Conservation (phyloP, 2,797 vertebrate genomes). For the Poeciliopsis gracilis region DNA sequence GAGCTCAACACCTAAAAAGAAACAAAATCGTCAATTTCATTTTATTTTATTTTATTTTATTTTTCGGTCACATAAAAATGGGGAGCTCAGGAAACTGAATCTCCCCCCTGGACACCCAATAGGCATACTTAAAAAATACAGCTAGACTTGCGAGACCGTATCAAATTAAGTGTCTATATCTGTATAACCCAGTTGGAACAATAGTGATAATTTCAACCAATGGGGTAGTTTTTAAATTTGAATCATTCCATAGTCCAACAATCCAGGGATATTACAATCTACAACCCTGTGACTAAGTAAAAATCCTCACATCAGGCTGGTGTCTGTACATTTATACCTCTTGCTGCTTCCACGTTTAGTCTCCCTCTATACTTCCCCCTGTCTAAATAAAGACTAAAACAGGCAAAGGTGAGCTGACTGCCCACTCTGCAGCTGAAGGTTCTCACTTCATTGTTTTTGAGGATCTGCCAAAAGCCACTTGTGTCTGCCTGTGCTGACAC, state of each 20-base stretch:
- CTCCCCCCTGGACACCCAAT: background rate
- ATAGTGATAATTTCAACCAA: background rate
- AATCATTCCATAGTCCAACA: background rate
- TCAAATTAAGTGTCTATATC: background rate
- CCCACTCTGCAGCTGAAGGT: conserved; percentile 73
- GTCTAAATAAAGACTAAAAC: conserved; percentile 75
- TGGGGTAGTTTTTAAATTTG: background rate
- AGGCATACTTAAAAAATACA: too few relatives aligned
- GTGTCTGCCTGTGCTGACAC: conserved; percentile 59
- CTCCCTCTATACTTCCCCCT: conserved; percentile 60
- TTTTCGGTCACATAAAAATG: too few relatives aligned
- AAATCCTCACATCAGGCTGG: conserved; percentile 33
- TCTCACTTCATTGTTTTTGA: conserved; percentile 73
- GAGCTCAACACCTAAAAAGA: background rate
- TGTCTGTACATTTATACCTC: conserved; percentile 49
- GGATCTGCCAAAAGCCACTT: conserved; percentile 75
- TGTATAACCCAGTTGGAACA: background rate
- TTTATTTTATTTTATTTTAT: background rate
- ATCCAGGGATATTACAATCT: background rate
- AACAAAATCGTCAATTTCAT: background rate
- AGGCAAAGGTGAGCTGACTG: conserved; percentile 72
- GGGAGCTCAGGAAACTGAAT: background rate
- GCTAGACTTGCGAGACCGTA: background rate
- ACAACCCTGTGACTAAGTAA: conserved; percentile 8
- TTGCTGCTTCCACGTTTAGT: conserved; percentile 66